Conservation (phyloP, 2,888 invertebrate genomes). For the Acrobasis repandana region DNA sequence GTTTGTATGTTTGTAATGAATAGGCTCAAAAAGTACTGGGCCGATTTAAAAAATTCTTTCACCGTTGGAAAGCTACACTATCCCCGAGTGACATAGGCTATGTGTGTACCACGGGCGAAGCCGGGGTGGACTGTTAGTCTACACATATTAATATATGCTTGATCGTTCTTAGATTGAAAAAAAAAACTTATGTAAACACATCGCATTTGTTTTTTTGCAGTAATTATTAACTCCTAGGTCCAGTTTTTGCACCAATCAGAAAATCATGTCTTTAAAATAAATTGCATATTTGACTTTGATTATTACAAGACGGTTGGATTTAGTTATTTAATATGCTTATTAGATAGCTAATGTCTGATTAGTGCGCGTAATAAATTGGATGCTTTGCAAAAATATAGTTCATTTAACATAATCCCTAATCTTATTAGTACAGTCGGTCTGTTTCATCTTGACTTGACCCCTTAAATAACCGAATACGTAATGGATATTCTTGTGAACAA, state of each 20-base stretch:
- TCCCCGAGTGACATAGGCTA: too few species aligned
- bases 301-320: neutral
- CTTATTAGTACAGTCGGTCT: conserved; percentile 14
- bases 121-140: too few species aligned
- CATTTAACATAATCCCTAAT: conserved; percentile 9
- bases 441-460: conserved; percentile 24
- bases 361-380: neutral
- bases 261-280: neutral
- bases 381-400: neutral
- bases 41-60: too few species aligned
- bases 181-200: neutral
- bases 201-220: neutral
- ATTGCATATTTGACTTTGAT: conserved; percentile 1
- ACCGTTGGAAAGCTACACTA: too few species aligned
- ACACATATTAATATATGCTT: too few species aligned
- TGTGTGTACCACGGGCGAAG: too few species aligned
- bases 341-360: neutral
- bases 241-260: neutral
- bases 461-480: conserved; percentile 31
- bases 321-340: neutral
- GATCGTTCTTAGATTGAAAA: neutral
- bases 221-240: conserved; percentile 9
- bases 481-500: conserved; percentile 47
- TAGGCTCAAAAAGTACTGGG: too few species aligned
- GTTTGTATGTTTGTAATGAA: too few species aligned